A percentile compares a stretch with the other conserved stretches of the same genome.
Evolutionary conservation across 1,140 invertebrate genomes (phyloP).

Genomic region (Heliconius congener): DNA sequence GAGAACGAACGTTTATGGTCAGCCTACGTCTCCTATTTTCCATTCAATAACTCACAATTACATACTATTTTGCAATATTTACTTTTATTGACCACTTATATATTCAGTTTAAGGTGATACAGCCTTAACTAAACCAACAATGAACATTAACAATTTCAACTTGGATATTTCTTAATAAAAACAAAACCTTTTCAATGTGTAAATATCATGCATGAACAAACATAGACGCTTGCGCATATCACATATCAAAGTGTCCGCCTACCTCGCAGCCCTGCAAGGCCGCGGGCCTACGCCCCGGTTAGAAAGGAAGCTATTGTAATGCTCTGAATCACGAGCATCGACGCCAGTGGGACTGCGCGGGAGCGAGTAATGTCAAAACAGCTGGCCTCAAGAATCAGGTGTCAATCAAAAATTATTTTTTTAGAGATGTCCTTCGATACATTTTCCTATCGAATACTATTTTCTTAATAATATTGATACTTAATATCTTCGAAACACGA

Average conservation of each 20-base stretch:
- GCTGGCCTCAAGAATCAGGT: neutral
- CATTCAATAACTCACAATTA: neutral
- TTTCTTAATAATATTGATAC: too few relatives aligned
- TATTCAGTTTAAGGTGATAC: neutral
- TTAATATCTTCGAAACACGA: too few relatives aligned
- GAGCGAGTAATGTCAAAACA: constrained; percentile 10
- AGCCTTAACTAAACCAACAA: neutral
- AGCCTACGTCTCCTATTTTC: neutral
- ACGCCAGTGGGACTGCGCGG: constrained; percentile 11
- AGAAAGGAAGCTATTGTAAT: constrained; percentile 61
- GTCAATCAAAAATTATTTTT: neutral
- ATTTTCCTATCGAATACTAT: too few relatives aligned
- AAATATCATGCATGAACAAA: constrained; percentile 23
- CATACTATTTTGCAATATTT: neutral
- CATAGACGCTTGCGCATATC: constrained; percentile 40
- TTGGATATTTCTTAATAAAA: constrained; percentile 14
- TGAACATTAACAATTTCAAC: constrained; percentile 9
- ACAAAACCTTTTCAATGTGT: neutral
- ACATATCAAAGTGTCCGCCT: constrained; percentile 52
- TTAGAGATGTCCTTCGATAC: neutral
- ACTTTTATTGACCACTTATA: neutral
- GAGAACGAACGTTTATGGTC: neutral
- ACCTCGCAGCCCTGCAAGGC: constrained; percentile 49
- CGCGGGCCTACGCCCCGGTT: constrained; percentile 58
- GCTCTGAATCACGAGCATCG: constrained; percentile 45